These are phyloP conservation scores for Cydia strobilella DNA, from an alignment of 1,140 invertebrate genomes.

Conservation along the genomic window DNA sequence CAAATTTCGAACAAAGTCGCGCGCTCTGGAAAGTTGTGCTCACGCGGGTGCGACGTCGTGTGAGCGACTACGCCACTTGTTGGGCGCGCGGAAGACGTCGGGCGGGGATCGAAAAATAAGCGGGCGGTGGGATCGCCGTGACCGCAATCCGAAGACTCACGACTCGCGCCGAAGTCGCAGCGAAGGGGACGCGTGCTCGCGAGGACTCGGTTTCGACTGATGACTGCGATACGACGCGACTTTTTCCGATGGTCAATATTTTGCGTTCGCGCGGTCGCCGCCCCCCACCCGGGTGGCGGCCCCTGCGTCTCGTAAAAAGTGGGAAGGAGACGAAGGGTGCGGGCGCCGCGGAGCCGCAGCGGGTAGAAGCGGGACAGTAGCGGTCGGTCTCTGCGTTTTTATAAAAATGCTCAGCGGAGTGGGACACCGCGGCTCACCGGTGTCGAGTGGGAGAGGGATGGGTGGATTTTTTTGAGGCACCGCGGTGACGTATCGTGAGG, in stretches of 20 bases:
- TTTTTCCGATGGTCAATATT: slow-evolving; percentile 82
- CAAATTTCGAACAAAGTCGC: slow-evolving; percentile 55
- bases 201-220: slow-evolving; percentile 80
- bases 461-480: slow-evolving; percentile 77
- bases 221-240: slow-evolving; percentile 80
- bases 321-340: slow-evolving; percentile 78
- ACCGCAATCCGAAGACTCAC: slow-evolving; percentile 77
- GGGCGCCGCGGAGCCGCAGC: slow-evolving; percentile 61
- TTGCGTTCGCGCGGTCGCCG: slow-evolving; percentile 78
- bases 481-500: slow-evolving; percentile 75
- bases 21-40: slow-evolving; percentile 66
- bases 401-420: slow-evolving; percentile 75
- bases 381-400: slow-evolving; percentile 78
- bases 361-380: slow-evolving; percentile 75
- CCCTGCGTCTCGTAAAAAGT: slow-evolving; percentile 81
- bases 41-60: slow-evolving; percentile 67
- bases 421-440: slow-evolving; percentile 56
- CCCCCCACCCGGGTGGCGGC: slow-evolving; percentile 77
- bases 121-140: slow-evolving; percentile 56
- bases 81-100: slow-evolving; percentile 74
- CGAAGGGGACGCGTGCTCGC: slow-evolving; percentile 71
- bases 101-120: slow-evolving; percentile 73
- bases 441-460: slow-evolving; percentile 61
- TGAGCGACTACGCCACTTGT: slow-evolving; percentile 70
- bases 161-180: slow-evolving; percentile 70